phyloP scores from a whole-genome alignment of 2,113 vertebrate species.

The Ceratotherium simum region DNA sequence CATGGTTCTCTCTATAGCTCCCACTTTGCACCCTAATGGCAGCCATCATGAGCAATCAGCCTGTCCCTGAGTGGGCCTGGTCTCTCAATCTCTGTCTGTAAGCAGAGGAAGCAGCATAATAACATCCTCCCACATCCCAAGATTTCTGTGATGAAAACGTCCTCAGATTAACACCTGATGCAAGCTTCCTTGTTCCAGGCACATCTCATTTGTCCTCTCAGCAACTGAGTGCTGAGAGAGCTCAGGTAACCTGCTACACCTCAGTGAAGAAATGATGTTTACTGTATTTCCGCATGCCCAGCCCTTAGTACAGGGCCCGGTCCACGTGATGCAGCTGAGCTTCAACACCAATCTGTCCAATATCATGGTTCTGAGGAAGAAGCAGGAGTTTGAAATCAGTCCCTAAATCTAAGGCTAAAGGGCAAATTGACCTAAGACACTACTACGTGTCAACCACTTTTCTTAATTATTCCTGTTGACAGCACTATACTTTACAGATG shows the following conservation, averaged over 20 bases:
- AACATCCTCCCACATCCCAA: fast-evolving
- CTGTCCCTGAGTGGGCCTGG: neutral
- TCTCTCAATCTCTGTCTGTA: neutral
- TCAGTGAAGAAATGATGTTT: neutral
- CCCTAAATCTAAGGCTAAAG: neutral
- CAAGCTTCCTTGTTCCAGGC: neutral
- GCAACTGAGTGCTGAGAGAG: neutral
- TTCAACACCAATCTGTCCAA: neutral
- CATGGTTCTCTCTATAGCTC: fast-evolving
- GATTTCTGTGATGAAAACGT: fast-evolving
- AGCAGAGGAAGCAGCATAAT: neutral
- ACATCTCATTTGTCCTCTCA: neutral
- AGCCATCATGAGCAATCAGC: neutral
- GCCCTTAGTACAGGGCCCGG: neutral
- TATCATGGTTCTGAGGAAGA: neutral
- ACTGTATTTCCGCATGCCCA: neutral
- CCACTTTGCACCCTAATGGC: fast-evolving
- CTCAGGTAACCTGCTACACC: neutral
- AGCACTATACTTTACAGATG: neutral
- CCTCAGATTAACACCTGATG: neutral
- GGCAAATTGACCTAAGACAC: neutral
- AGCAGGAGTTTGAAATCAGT: neutral
- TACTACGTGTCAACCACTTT: neutral
- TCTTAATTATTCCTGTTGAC: neutral
- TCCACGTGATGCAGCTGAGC: neutral